phyloP scores from a whole-genome alignment of 2,888 invertebrate genomes.

The Drosophila anceps region DNA sequence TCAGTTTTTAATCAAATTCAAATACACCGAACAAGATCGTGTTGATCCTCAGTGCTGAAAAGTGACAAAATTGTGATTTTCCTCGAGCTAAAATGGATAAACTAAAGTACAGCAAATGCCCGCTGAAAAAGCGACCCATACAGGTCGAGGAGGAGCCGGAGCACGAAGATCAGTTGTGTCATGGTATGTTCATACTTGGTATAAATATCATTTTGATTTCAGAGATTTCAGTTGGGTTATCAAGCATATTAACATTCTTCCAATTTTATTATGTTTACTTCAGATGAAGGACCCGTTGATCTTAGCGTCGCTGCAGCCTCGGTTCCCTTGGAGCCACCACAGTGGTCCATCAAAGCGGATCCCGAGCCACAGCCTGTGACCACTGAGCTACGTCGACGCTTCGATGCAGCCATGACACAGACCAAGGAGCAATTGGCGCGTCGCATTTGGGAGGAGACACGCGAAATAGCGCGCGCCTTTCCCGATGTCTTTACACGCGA shows the following conservation, averaged over 20 bases:
- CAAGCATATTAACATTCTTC: background rate
- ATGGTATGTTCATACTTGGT: slow-evolving; percentile 62
- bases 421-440: slow-evolving; percentile 81
- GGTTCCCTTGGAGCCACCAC: slow-evolving; percentile 45
- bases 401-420: slow-evolving; percentile 66
- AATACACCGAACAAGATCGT: slow-evolving; percentile 8
- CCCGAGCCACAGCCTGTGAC: slow-evolving; percentile 54
- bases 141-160: slow-evolving; percentile 55
- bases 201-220: background rate
- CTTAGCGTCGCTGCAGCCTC: slow-evolving; percentile 78
- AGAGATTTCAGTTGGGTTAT: background rate
- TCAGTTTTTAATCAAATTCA: slow-evolving; percentile 20
- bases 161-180: slow-evolving; percentile 63
- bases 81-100: slow-evolving; percentile 74
- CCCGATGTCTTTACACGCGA: slow-evolving; percentile 84
- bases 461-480: slow-evolving; percentile 84
- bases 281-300: slow-evolving; percentile 84
- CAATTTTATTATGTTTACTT: background rate
- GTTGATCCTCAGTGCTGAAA: slow-evolving; percentile 26
- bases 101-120: slow-evolving; percentile 84
- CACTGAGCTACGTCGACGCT: slow-evolving; percentile 62
- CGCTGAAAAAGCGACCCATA: slow-evolving; percentile 84
- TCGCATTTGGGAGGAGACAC: slow-evolving; percentile 83
- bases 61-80: slow-evolving; percentile 4
- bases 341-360: slow-evolving; percentile 47